Percentiles rank a stretch among this genome's conserved stretches.
These are phyloP conservation scores for Serrognathus titanus DNA, from an alignment of 2,888 invertebrate species.

Conservation along the genomic window DNA sequence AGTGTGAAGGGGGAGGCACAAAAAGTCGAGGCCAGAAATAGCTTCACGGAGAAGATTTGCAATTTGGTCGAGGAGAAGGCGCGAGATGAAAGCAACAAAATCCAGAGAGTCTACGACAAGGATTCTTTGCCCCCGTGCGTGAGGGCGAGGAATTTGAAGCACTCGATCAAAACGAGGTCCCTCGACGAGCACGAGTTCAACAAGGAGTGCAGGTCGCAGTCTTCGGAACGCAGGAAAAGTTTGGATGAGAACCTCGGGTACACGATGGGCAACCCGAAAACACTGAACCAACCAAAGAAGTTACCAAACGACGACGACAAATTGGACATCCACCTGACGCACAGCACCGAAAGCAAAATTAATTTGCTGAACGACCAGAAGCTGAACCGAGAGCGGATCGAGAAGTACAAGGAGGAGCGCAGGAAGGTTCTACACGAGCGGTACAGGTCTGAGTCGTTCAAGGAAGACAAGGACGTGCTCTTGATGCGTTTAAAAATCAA, in stretches of 20 bases:
- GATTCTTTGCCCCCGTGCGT: constrained; percentile 57
- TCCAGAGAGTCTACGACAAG: constrained; percentile 21
- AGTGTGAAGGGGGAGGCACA: background rate
- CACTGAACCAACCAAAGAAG: constrained; percentile 56
- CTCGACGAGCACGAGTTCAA: constrained; percentile 72
- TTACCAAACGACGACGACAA: constrained; percentile 47
- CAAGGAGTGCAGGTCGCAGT: constrained; percentile 59
- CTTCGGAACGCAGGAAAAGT: constrained; percentile 54
- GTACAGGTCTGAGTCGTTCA: constrained; percentile 78
- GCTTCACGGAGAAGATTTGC: constrained; percentile 12
- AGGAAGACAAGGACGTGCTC: constrained; percentile 58
- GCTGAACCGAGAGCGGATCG: constrained; percentile 76
- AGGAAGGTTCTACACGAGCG: constrained; percentile 80
- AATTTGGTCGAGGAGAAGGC: constrained; percentile 10
- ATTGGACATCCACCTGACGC: constrained; percentile 38
- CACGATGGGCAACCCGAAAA: constrained; percentile 45
- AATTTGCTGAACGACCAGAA: constrained; percentile 44
- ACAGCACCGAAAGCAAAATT: constrained; percentile 38
- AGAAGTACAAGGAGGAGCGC: constrained; percentile 89
- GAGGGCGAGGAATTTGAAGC: constrained; percentile 60
- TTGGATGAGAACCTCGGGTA: constrained; percentile 49
- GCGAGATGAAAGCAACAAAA: background rate
- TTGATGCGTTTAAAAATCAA: constrained; percentile 51
- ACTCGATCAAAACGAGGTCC: constrained; percentile 63
- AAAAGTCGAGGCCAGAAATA: background rate